These are phyloP conservation scores for Trochalopteron elliotii DNA, from an alignment of 2,113 vertebrate genomes.

Conservation along the genomic window DNA sequence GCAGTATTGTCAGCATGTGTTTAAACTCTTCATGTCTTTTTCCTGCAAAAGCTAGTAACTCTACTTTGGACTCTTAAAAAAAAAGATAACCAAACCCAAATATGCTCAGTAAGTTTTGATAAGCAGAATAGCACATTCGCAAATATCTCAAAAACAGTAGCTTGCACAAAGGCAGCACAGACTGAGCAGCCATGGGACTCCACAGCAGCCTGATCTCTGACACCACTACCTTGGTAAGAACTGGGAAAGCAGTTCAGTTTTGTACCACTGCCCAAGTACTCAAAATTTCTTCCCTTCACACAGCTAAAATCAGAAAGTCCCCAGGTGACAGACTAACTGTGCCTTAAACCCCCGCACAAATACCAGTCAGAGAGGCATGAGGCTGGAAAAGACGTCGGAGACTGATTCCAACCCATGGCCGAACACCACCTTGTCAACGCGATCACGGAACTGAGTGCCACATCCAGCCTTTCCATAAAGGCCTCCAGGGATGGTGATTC, in stretches of 20 bases:
- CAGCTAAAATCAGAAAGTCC: neutral
- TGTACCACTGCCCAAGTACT: accelerated
- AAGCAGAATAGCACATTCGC: neutral
- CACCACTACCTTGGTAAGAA: neutral
- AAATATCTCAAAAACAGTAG: accelerated
- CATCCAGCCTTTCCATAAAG: neutral
- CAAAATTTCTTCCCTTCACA: neutral
- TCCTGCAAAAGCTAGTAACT: neutral
- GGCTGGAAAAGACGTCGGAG: neutral
- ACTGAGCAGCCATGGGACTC: accelerated
- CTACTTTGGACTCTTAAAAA: neutral
- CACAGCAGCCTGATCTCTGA: neutral
- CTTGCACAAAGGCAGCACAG: accelerated
- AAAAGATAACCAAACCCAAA: neutral
- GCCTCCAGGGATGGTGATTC: neutral
- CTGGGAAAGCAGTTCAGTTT: accelerated
- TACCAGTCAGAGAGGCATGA: neutral
- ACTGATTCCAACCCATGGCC: neutral
- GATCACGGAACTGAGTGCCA: neutral
- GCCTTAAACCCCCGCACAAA: neutral
- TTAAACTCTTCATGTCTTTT: neutral
- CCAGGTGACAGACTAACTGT: accelerated
- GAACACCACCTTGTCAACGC: neutral
- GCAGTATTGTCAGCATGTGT: accelerated
- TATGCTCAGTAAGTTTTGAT: neutral